Conservation (phyloP, 2,888 invertebrate genomes). For the Dendrolimus pini region DNA sequence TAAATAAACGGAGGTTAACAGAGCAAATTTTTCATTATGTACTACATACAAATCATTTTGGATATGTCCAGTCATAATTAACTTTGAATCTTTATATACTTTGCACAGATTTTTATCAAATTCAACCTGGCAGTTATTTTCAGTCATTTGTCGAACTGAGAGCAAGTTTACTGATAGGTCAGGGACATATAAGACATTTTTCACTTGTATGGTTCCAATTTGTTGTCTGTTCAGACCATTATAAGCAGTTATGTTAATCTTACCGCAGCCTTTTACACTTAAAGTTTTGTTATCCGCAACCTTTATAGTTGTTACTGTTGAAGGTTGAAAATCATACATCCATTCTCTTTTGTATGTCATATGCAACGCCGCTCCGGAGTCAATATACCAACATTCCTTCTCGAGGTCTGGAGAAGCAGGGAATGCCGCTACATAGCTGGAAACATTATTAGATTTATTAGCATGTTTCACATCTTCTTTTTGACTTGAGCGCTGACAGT, state of each 20-base stretch:
- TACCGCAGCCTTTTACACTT: not conserved
- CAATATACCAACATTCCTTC: conserved; percentile 25
- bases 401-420: not conserved
- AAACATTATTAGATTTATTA: not conserved
- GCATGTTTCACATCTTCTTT: not conserved
- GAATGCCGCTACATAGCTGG: not conserved
- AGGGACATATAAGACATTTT: not conserved
- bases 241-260: not conserved
- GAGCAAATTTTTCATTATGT: not conserved
- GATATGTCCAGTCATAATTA: not conserved
- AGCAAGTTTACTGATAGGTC: no score
- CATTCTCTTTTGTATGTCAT: conserved; percentile 12
- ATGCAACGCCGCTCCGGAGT: conserved; percentile 18
- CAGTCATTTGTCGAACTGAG: not conserved
- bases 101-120: not conserved
- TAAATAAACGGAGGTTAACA: conserved; percentile 1
- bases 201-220: not conserved
- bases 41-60: not conserved
- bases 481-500: conserved; percentile 1
- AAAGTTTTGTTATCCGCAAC: conserved; percentile 4
- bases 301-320: conserved; percentile 2
- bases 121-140: not conserved
- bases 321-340: conserved; percentile 4
- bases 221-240: not conserved
- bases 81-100: not conserved